Evolutionary conservation across 1,140 invertebrate species (phyloP).

Genomic region (Heliconius eleuchia): DNA sequence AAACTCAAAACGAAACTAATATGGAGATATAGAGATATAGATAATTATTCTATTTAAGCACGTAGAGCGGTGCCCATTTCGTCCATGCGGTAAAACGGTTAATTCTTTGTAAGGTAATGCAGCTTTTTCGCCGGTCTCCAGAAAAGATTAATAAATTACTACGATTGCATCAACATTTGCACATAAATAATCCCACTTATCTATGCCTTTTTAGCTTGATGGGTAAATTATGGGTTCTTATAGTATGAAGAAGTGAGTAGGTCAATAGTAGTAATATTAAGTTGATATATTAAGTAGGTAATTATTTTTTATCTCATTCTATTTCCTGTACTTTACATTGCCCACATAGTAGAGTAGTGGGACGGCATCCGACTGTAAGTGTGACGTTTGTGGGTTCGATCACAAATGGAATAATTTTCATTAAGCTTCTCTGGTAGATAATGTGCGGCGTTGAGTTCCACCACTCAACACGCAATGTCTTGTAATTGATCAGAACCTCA

Average conservation of each 20-base stretch:
- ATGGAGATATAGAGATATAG: no score
- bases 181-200: constrained; percentile 1
- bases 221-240: constrained; percentile 10
- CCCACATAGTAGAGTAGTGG: no score
- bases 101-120: constrained; percentile 11
- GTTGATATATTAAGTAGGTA: neutral
- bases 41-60: neutral
- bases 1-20: no score
- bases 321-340: no score
- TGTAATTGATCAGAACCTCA: no score
- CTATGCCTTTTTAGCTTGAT: constrained; percentile 5
- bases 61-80: neutral
- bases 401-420: no score
- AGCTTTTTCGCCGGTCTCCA: constrained; percentile 3
- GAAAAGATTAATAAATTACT: constrained; percentile 3
- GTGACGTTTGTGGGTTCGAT: no score
- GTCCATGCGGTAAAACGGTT: neutral
- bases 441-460: no score
- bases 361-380: no score
- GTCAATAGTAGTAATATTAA: neutral
- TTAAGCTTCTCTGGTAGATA: no score
- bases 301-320: neutral
- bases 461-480: no score
- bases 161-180: constrained; percentile 10
- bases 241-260: neutral